These are phyloP conservation scores for Pluvialis apricaria DNA, from an alignment of 2,113 vertebrate species.

Conservation along the genomic window DNA sequence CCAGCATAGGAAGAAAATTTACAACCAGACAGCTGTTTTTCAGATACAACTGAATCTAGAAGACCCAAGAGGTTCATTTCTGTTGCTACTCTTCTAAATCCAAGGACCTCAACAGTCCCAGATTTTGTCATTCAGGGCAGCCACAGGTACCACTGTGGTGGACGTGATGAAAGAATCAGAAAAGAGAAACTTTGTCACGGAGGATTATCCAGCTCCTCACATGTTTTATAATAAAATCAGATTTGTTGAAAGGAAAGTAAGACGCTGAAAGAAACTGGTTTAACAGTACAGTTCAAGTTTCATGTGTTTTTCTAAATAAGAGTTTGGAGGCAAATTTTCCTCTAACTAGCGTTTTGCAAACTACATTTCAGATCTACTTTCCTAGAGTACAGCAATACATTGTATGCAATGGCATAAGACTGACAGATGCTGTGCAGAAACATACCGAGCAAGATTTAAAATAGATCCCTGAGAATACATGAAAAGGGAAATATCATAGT, in stretches of 20 bases:
- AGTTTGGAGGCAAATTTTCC: not conserved
- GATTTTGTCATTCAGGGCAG: not conserved
- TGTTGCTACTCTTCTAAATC: not conserved
- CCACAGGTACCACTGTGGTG: not conserved
- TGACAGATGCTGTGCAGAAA: not conserved
- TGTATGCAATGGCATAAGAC: not conserved
- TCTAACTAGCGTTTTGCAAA: not conserved
- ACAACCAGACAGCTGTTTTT: not conserved
- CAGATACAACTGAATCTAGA: not conserved
- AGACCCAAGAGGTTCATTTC: not conserved
- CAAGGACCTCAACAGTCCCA: not conserved
- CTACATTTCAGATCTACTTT: not conserved
- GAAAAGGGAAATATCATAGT: not conserved
- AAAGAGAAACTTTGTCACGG: not conserved
- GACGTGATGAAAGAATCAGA: not conserved
- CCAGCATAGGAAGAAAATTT: not conserved
- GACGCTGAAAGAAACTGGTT: not conserved
- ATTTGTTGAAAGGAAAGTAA: not conserved
- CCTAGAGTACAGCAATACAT: not conserved
- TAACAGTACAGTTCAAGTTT: not conserved
- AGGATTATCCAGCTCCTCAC: not conserved
- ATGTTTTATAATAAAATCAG: not conserved
- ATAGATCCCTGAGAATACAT: not conserved
- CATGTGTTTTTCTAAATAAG: not conserved
- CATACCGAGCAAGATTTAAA: not conserved